Evolutionary conservation across 1,140 invertebrate genomes (phyloP).

Genomic region (Lysiphlebus fabarum): DNA sequence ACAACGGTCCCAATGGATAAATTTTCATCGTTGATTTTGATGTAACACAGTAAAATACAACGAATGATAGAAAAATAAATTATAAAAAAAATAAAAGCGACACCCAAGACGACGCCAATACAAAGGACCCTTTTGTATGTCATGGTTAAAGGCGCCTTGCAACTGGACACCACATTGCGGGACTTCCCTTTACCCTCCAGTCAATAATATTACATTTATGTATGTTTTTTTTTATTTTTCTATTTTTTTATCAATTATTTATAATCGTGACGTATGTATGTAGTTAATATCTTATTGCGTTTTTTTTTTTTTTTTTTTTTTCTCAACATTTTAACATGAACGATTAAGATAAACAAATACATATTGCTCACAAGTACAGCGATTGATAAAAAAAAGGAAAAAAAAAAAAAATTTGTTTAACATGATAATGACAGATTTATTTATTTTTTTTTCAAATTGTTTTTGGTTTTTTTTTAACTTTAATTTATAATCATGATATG

Average conservation of each 20-base stretch:
- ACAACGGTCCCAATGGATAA: constrained; percentile 6
- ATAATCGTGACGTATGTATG: constrained; percentile 31
- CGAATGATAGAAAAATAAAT: too few relatives aligned
- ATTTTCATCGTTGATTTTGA: too few relatives aligned
- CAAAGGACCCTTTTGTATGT: constrained; percentile 48
- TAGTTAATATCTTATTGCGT: background rate
- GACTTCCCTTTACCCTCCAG: constrained; percentile 21
- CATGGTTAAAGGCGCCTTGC: constrained; percentile 34
- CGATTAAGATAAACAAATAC: background rate
- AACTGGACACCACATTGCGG: constrained; percentile 46
- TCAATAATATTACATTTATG: constrained; percentile 6
- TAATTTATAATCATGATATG: too few relatives aligned
- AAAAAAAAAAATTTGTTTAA: too few relatives aligned
- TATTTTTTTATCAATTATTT: background rate
- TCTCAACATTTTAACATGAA: background rate
- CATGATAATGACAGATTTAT: too few relatives aligned
- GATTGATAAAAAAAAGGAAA: too few relatives aligned
- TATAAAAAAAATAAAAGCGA: too few relatives aligned
- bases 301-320: too few relatives aligned
- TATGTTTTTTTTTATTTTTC: background rate
- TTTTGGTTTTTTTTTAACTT: too few relatives aligned
- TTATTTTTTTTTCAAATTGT: too few relatives aligned
- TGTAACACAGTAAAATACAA: too few relatives aligned
- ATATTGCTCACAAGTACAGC: background rate
- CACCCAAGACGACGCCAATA: constrained; percentile 25